Base-by-base conservation (phyloP, 2,888 invertebrate genomes). In the Drosophila paramelanica region DNA sequence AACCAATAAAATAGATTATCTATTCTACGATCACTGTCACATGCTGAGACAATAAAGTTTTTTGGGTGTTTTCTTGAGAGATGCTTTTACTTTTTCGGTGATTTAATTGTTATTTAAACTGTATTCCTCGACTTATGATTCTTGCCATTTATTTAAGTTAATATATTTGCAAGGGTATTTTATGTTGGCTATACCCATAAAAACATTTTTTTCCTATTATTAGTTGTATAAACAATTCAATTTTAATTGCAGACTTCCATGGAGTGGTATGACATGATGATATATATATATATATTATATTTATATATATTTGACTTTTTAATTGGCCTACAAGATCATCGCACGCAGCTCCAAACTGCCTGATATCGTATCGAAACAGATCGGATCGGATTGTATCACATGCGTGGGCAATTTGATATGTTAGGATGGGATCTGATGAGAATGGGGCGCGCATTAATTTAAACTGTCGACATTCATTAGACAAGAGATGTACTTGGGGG, bases 211-310 rank as follows among this genome's bases (percentile, higher is more conserved):
- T 59, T 51, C 43, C 42, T 52, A 36, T 38, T 36, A 59, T 55
- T 65, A 73, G 61, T 59, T 78, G 57, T 70, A 68, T 60, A 76
- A 78, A 75, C 79, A 78, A 58, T 78, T 75, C 64, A 67, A 77
- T 73, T 74, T 77, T 77, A 78, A 78, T 76, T 76, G 45, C 79
- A 78, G 65, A 31, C 43, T 20, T 20, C 43, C 49, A 58, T 57
- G 56, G 39, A 42, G 38, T 42, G 71, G 33, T 11, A 51, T 49
- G 23, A 36, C 17, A 13, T 47, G 60, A 53, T 23, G 23, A 23
- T 23, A 23, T 23, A 3, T 23, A 23, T 23, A 3, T 23, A 23
- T 2, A 20, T 20, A 20, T 20, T 20, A 20, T 20, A 20, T 20
- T 20, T 23, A 23, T 23, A 23, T 23, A 23, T 23, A 23, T 23